These are phyloP conservation scores for Hippocampus guttulatus DNA, from an alignment of 2,113 vertebrate genomes.

Conservation along the genomic window DNA sequence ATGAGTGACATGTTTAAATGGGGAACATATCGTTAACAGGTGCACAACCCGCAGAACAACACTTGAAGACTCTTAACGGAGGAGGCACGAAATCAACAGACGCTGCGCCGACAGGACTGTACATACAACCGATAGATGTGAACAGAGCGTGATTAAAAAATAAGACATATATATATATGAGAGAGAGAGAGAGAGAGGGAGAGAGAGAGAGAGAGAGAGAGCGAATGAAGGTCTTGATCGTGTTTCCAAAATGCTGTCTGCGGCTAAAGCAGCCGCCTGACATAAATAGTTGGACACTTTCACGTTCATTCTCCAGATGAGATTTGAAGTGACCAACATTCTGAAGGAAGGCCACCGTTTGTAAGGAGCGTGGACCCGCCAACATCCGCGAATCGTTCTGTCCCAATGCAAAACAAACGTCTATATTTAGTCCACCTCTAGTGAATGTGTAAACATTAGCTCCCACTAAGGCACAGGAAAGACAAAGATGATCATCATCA, in stretches of 20 bases:
- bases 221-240: no score
- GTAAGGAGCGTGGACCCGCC: constrained; percentile 32
- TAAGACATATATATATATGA: no score
- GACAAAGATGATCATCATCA: constrained; percentile 27
- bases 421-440: constrained; percentile 27
- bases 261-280: not conserved
- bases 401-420: constrained; percentile 28
- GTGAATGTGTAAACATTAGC: not conserved
- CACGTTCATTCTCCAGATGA: not conserved
- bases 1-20: constrained; percentile 18
- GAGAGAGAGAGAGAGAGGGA: no score
- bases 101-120: constrained; percentile 8
- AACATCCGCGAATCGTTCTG: constrained; percentile 2
- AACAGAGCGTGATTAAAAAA: no score
- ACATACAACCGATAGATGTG: no score
- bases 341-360: constrained; percentile 14
- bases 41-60: constrained; percentile 33
- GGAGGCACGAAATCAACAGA: constrained; percentile 38
- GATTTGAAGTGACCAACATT: constrained; percentile 26
- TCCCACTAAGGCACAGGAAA: constrained; percentile 10
- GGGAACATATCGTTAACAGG: constrained; percentile 32
- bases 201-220: no score
- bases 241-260: not conserved
- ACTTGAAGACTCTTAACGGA: constrained; percentile 29
- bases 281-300: not conserved